Evolutionary conservation across 2,113 vertebrate species (phyloP).

Genomic region (Aegithalos caudatus): DNA sequence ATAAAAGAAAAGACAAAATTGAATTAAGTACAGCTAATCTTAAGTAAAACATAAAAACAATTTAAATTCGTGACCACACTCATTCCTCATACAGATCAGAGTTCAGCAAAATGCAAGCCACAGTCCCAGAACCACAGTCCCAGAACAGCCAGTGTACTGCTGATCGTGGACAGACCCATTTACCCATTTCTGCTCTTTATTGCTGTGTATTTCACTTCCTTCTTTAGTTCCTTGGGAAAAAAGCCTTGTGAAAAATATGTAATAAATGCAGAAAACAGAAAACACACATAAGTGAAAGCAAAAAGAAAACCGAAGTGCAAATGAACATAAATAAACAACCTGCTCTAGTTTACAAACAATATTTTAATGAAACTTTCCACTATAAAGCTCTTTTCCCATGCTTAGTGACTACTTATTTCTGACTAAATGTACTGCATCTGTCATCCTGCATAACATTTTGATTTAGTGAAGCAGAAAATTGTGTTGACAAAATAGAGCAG

Average conservation of each 20-base stretch:
- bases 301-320: neutral
- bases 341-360: neutral
- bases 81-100: neutral
- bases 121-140: neutral
- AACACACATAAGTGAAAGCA: neutral
- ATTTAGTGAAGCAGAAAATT: neutral
- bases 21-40: neutral
- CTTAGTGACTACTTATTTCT: neutral
- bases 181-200: neutral
- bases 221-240: neutral
- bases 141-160: neutral
- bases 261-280: neutral
- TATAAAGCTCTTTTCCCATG: neutral
- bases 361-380: neutral
- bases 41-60: neutral
- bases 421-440: neutral
- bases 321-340: neutral
- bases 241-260: neutral
- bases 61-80: neutral
- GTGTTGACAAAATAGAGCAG: neutral
- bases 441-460: neutral
- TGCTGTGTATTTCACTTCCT: neutral
- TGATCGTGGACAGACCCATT: neutral
- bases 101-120: neutral
- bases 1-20: neutral